Percentiles rank a stretch among this genome's conserved stretches.
Conservation (phyloP, 2,888 invertebrate genomes). For the Ctena decussata region DNA sequence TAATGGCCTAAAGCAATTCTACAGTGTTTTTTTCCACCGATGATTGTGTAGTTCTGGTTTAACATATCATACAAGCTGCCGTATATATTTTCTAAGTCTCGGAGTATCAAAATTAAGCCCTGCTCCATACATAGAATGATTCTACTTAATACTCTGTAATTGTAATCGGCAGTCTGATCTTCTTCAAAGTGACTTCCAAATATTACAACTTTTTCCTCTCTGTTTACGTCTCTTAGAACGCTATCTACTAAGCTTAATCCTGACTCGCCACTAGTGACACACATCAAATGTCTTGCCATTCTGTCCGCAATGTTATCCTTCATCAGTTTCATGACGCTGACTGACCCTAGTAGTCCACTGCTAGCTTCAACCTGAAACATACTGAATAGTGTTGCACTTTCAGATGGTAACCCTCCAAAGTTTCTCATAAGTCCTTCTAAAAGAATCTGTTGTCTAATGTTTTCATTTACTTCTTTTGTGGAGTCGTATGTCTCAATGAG, state of each 20-base stretch:
- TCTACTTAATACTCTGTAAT: slow-evolving; percentile 72
- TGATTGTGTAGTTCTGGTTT: slow-evolving; percentile 75
- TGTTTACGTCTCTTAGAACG: slow-evolving; percentile 45
- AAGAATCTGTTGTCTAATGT: slow-evolving; percentile 40
- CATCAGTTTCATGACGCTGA: slow-evolving; percentile 59
- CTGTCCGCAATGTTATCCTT: slow-evolving; percentile 66
- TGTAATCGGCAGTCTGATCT: slow-evolving; percentile 75
- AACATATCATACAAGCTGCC: slow-evolving; percentile 78
- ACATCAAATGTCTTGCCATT: slow-evolving; percentile 70
- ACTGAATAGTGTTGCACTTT: slow-evolving; percentile 42
- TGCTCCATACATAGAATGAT: slow-evolving; percentile 79
- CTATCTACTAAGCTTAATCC: slow-evolving; percentile 65
- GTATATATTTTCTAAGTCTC: slow-evolving; percentile 74
- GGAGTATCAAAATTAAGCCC: slow-evolving; percentile 70
- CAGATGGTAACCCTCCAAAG: slow-evolving; percentile 71
- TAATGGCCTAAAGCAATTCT: slow-evolving; percentile 74
- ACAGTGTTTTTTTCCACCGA: slow-evolving; percentile 72
- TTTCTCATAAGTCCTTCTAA: slow-evolving; percentile 70
- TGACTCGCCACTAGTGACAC: slow-evolving; percentile 70
- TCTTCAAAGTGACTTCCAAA: slow-evolving; percentile 77
- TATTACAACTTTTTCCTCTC: slow-evolving; percentile 64
- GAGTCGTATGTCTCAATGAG: neutral
- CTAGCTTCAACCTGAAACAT: slow-evolving; percentile 42
- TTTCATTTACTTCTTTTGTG: neutral
- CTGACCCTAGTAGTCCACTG: neutral